Conservation (phyloP, 2,888 invertebrate species). For the Tetropium fuscum region DNA sequence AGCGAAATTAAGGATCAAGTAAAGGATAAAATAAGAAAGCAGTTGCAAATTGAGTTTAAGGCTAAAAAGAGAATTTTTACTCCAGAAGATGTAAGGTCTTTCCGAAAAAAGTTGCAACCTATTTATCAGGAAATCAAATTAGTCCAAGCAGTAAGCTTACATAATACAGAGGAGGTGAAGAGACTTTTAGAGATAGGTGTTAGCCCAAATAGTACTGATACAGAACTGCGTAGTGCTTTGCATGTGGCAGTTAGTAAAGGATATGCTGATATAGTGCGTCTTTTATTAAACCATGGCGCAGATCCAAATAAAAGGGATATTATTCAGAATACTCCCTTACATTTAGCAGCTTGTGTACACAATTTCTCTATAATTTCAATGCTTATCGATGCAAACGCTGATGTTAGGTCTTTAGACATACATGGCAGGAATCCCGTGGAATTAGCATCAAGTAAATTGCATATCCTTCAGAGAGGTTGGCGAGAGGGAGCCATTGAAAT, state of each 20-base stretch:
- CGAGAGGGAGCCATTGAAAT: conserved; percentile 71
- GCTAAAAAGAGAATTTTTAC: conserved; percentile 49
- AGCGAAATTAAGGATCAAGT: conserved; percentile 56
- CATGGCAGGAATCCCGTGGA: conserved; percentile 87
- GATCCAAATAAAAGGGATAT: conserved; percentile 88
- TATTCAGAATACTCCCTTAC: conserved; percentile 89
- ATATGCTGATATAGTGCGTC: conserved; percentile 81
- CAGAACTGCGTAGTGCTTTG: conserved; percentile 82
- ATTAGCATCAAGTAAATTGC: conserved; percentile 85
- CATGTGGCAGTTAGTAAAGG: conserved; percentile 91
- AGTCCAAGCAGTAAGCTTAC: conserved; percentile 79
- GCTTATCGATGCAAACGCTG: conserved; percentile 85
- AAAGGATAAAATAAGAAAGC: conserved; percentile 50
- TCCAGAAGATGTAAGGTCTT: conserved; percentile 29
- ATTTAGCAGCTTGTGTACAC: conserved; percentile 88
- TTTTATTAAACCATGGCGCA: conserved; percentile 81
- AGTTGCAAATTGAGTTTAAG: conserved; percentile 54
- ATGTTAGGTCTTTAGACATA: conserved; percentile 80
- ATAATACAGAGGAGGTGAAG: conserved; percentile 78
- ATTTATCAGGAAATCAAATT: conserved; percentile 68
- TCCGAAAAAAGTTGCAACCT: conserved; percentile 39
- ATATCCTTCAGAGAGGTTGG: conserved; percentile 68
- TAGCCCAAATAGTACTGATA: conserved; percentile 84
- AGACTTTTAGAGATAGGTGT: conserved; percentile 74
- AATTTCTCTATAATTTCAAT: conserved; percentile 82